phyloP scores from a whole-genome alignment of 2,888 invertebrate genomes.

The Platerodrilus igneus region DNA sequence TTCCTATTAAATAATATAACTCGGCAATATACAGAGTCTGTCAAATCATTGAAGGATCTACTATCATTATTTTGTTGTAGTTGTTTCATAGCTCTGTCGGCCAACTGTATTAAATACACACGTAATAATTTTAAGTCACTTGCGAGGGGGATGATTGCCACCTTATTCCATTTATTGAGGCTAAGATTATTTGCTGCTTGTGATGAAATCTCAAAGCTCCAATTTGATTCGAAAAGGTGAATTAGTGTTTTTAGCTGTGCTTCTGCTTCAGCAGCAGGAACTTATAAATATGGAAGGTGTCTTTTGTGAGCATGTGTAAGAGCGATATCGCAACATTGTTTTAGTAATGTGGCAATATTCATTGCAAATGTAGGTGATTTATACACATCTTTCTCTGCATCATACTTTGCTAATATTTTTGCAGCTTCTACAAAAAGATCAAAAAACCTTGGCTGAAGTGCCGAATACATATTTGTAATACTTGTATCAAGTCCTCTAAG shows the following conservation, averaged over 20 bases:
- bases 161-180: constrained; percentile 21
- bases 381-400: too few species aligned
- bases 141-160: constrained; percentile 16
- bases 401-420: constrained; percentile 17
- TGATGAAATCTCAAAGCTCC: constrained; percentile 21
- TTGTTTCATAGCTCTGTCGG: constrained; percentile 4
- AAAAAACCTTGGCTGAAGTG: constrained; percentile 16
- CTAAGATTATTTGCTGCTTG: constrained; percentile 15
- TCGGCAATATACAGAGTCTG: constrained; percentile 18
- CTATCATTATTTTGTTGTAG: constrained; percentile 2
- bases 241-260: constrained; percentile 19
- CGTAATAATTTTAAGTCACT: constrained; percentile 18
- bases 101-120: constrained; percentile 17
- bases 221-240: constrained; percentile 14
- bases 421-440: constrained; percentile 17
- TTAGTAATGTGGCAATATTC: constrained; percentile 17
- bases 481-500: constrained; percentile 10
- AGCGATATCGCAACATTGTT: constrained; percentile 21
- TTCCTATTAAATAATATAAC: constrained; percentile 20
- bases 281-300: constrained; percentile 1
- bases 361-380: constrained; percentile 17
- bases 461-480: constrained; percentile 12
- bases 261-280: constrained; percentile 15
- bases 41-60: constrained; percentile 8
- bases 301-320: constrained; percentile 10